Evolutionary conservation across 2,113 vertebrate species (phyloP).

Genomic region (Myrmecophaga tridactyla): DNA sequence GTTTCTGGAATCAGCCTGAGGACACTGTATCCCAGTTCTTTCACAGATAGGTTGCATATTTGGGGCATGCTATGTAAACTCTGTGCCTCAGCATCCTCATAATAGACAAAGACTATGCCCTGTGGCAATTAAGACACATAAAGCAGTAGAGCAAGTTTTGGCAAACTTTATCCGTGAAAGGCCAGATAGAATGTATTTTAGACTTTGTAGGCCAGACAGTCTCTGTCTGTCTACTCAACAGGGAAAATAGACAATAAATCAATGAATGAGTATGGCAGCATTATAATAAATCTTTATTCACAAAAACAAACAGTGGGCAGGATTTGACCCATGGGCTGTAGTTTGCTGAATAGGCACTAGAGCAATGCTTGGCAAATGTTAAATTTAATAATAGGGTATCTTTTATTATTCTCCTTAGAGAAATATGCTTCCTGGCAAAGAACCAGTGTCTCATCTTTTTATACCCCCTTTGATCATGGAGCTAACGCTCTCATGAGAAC

Average conservation of each 20-base stretch:
- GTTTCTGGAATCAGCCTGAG: not conserved
- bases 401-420: not conserved
- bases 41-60: not conserved
- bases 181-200: not conserved
- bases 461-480: not conserved
- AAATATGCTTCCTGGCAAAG: not conserved
- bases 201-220: not conserved
- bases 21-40: not conserved
- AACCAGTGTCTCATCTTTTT: not conserved
- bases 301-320: not conserved
- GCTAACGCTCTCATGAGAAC: not conserved
- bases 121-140: not conserved
- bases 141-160: not conserved
- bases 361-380: not conserved
- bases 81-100: not conserved
- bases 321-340: not conserved
- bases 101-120: not conserved
- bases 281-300: conserved; percentile 40
- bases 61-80: not conserved
- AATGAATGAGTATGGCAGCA: not conserved
- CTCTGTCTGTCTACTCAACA: not conserved
- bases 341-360: not conserved
- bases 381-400: not conserved
- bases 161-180: not conserved
- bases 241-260: not conserved